Evolutionary conservation across 2,888 invertebrate species (phyloP).

Genomic region (Mythimna loreyi): DNA sequence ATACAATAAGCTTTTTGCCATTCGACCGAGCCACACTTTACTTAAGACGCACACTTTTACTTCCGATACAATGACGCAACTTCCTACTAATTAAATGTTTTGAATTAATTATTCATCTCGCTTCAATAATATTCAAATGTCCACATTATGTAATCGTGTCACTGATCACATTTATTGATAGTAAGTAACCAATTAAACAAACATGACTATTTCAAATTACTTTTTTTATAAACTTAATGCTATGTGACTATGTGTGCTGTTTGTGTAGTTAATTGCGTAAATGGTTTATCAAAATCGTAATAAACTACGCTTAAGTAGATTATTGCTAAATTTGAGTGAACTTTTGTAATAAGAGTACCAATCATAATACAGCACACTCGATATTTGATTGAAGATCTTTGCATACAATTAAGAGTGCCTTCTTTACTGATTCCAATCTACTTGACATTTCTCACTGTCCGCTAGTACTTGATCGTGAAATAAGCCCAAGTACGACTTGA

Average conservation of each 20-base stretch:
- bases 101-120: conserved; percentile 48
- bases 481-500: neutral
- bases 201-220: conserved; percentile 10
- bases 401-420: neutral
- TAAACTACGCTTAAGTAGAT: neutral
- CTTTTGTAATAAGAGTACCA: conserved; percentile 10
- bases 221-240: neutral
- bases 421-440: neutral
- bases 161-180: conserved; percentile 47
- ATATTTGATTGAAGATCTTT: conserved; percentile 23
- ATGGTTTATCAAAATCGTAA: neutral
- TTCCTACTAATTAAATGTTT: conserved; percentile 40
- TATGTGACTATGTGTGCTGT: neutral
- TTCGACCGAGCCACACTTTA: conserved; percentile 31
- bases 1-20: conserved; percentile 21
- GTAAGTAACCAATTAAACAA: conserved; percentile 17
- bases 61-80: conserved; percentile 55
- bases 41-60: conserved; percentile 47
- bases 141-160: conserved; percentile 41
- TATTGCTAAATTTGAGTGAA: conserved; percentile 11
- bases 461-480: neutral
- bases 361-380: conserved; percentile 6
- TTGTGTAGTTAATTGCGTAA: conserved; percentile 11
- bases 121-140: conserved; percentile 46
- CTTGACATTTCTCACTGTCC: conserved; percentile 41